Base-by-base conservation (phyloP, 2,888 invertebrate genomes). In the Gryllus longicercus region DNA sequence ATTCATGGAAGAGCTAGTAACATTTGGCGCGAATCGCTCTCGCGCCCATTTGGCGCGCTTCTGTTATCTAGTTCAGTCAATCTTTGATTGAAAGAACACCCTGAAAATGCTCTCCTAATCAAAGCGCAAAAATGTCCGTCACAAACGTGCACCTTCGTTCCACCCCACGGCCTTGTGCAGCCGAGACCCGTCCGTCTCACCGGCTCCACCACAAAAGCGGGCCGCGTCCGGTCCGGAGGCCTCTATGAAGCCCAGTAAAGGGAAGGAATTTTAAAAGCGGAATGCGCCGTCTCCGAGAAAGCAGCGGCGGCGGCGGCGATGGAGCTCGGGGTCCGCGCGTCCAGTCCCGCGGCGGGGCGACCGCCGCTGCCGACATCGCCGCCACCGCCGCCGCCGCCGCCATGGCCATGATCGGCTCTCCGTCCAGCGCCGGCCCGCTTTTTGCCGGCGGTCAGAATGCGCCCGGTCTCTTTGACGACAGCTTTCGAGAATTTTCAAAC, bases 171-270 rank as follows among this genome's bases (percentile, higher is more conserved):
- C 8, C 38, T 8, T 38, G 38, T 38, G 1, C 5, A 38, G 38
- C 8, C 8, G 38, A 38, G 38, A 25, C 16, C 63, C 63, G 16
- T 63, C 63, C 38, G 38, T 38, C 63, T 14, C 63, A 10, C 8
- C 63, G 16, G 16, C 12, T 63, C 63, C 16, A 14, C n/a, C 63
- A 16, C 18, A 4, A 4, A 63, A 2, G 63, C 63, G n/a, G 1
- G 63, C 16, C 63, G 63, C 63, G 63, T n/a, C 63, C 63, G 63
- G 38, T 38, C 63, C 14, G 63, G 4, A 63, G 63, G n/a, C 63
- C 63, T 63, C 63, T 63, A 63, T 63, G 63, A 63, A 63, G 63
- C 63, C 63, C 63, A n/a, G 63, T 63, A 63, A 63, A 63, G 63
- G 63, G 63, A 63, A 63, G 63, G 63, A 63, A 63, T 63, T 63